These are phyloP conservation scores for Drosophila anceps DNA, from an alignment of 2,888 invertebrate species.

Conservation along the genomic window DNA sequence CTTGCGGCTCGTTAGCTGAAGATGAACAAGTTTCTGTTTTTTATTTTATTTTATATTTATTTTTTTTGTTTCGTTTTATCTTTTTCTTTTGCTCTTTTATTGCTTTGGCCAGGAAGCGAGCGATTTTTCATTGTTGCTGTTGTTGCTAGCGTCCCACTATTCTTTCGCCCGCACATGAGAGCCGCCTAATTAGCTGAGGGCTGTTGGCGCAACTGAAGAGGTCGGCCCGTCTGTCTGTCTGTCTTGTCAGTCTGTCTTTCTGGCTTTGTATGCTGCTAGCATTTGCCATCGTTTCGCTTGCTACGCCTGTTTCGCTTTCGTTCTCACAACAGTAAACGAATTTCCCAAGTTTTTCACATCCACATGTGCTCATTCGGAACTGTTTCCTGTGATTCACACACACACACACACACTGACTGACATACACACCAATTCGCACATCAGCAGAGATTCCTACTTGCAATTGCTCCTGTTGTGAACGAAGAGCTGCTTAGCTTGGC, in stretches of 20 bases:
- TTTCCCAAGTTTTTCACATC: conserved; percentile 54
- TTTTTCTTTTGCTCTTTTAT: conserved; percentile 30
- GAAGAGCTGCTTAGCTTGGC: conserved; percentile 17
- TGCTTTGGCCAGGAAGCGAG: conserved; percentile 68
- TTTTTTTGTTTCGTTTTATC: conserved; percentile 31
- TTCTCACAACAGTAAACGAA: conserved; percentile 49
- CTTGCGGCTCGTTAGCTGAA: conserved; percentile 68
- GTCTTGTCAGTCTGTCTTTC: neutral
- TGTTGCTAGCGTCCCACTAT: conserved; percentile 13
- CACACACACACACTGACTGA: conserved; percentile 6
- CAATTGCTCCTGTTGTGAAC: conserved; percentile 37
- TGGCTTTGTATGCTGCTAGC: neutral
- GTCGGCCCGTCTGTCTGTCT: neutral
- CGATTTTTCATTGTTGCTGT: conserved; percentile 72
- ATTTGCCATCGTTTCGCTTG: conserved; percentile 33
- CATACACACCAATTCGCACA: conserved; percentile 1
- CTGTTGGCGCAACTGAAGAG: conserved; percentile 16
- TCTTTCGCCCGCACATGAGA: conserved; percentile 49
- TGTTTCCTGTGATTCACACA: conserved; percentile 49
- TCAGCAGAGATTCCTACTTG: conserved; percentile 5
- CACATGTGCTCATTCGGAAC: conserved; percentile 45
- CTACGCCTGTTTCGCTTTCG: conserved; percentile 51
- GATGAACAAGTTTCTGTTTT: conserved; percentile 76
- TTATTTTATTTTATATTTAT: conserved; percentile 15
- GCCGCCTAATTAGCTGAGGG: conserved; percentile 69